These are phyloP conservation scores for Cichlasoma orientale DNA, from an alignment of 2,797 vertebrate species.

Conservation along the genomic window DNA sequence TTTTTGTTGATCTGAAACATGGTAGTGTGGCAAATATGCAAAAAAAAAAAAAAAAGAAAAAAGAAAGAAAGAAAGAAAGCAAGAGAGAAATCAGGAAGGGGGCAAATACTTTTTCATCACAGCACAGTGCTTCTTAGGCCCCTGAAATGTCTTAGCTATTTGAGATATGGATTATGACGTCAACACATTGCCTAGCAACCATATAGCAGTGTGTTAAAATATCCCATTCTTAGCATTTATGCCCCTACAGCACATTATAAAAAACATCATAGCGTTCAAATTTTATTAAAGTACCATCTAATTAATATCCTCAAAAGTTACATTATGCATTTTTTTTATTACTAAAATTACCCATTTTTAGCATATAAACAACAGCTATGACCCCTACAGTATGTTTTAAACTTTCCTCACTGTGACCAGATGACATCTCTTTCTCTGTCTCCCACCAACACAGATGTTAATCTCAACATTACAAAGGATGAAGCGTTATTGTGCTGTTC, in stretches of 20 bases:
- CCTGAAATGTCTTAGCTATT: not conserved
- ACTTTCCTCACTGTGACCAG: not conserved
- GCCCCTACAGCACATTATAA: not conserved
- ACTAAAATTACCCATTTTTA: not conserved
- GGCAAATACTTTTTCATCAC: too few relatives aligned
- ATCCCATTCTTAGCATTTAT: not conserved
- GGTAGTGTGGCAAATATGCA: too few relatives aligned
- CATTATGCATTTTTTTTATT: not conserved
- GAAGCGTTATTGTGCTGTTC: too few relatives aligned
- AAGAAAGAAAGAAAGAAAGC: too few relatives aligned
- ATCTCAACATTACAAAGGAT: too few relatives aligned
- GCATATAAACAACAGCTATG: not conserved
- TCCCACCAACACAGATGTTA: too few relatives aligned
- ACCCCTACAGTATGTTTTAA: not conserved
- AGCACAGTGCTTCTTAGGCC: not conserved
- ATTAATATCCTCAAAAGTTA: not conserved
- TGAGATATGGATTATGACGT: not conserved
- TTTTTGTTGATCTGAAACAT: too few relatives aligned
- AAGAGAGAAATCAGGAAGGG: too few relatives aligned
- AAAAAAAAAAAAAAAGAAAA: too few relatives aligned
- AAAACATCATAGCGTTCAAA: not conserved
- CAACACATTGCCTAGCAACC: not conserved
- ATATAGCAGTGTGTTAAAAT: not conserved
- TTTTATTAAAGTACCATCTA: not conserved
- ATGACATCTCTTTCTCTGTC: too few relatives aligned